Evolutionary conservation across 2,888 invertebrate species (phyloP).

Genomic region (Osmoderma eremita): DNA sequence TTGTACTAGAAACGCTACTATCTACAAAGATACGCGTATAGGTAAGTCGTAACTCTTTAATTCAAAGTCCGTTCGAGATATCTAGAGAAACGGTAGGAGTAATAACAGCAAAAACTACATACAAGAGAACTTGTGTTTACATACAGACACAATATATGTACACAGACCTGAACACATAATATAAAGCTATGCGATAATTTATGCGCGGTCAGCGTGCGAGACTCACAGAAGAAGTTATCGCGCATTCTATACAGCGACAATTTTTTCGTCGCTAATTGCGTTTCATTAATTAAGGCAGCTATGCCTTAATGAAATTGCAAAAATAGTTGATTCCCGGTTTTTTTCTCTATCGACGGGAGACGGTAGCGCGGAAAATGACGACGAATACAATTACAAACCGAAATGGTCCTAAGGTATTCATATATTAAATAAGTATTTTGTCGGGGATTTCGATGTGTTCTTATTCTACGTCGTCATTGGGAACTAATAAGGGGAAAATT

Average conservation of each 20-base stretch:
- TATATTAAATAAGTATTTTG: too few species aligned
- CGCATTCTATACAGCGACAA: not conserved
- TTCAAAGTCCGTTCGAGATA: not conserved
- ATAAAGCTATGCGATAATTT: not conserved
- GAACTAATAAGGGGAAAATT: too few species aligned
- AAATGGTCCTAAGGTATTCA: too few species aligned
- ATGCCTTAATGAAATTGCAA: constrained; percentile 30
- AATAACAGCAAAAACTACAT: not conserved
- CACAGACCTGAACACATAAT: too few species aligned
- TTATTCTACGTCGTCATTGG: too few species aligned
- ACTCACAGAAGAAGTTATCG: constrained; percentile 13
- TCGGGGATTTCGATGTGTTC: too few species aligned
- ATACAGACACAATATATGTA: too few species aligned
- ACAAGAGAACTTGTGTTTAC: not conserved
- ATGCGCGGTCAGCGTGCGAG: not conserved
- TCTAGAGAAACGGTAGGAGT: too few species aligned
- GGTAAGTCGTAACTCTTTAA: not conserved
- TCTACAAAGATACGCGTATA: not conserved
- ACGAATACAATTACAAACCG: too few species aligned
- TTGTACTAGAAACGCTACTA: not conserved
- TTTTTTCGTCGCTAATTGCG: constrained; percentile 15
- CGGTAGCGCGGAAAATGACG: too few species aligned
- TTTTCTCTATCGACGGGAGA: too few species aligned
- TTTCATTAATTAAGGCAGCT: constrained; percentile 28
- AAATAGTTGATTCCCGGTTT: constrained; percentile 1